These are phyloP conservation scores for Calliscelio sp. DNA, from an alignment of 2,888 invertebrate genomes.

Conservation along the genomic window DNA sequence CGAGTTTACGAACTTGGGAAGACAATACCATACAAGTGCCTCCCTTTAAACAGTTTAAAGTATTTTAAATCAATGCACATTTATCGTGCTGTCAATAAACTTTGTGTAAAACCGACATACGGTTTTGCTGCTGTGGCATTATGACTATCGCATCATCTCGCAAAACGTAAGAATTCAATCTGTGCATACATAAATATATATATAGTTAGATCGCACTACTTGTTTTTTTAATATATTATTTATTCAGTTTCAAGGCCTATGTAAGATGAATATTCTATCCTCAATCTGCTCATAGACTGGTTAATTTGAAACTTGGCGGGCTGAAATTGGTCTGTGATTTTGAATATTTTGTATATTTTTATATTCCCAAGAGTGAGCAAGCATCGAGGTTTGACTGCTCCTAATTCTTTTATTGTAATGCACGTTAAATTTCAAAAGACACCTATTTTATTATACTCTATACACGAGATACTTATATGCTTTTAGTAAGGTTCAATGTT, in stretches of 20 bases:
- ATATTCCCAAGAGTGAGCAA: too few relatives aligned
- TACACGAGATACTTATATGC: too few relatives aligned
- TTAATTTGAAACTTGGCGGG: too few relatives aligned
- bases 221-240: background rate
- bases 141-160: background rate
- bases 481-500: too few relatives aligned
- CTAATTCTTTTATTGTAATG: too few relatives aligned
- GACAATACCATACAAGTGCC: conserved; percentile 1
- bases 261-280: too few relatives aligned
- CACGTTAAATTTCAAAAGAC: too few relatives aligned
- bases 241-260: background rate
- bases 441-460: too few relatives aligned
- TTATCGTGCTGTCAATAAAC: conserved; percentile 1
- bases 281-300: too few relatives aligned
- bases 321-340: too few relatives aligned
- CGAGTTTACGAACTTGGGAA: conserved; percentile 18
- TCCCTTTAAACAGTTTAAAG: conserved; percentile 1
- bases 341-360: too few relatives aligned
- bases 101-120: conserved; percentile 21
- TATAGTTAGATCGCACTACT: background rate
- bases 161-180: background rate
- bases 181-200: background rate
- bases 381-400: too few relatives aligned
- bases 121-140: conserved; percentile 19
- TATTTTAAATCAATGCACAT: conserved; percentile 24